Evolutionary conservation across 2,888 invertebrate genomes (phyloP), one percentile per base, ranked within the genome.

Genomic region (Caenorhabditis uteleia): DNA sequence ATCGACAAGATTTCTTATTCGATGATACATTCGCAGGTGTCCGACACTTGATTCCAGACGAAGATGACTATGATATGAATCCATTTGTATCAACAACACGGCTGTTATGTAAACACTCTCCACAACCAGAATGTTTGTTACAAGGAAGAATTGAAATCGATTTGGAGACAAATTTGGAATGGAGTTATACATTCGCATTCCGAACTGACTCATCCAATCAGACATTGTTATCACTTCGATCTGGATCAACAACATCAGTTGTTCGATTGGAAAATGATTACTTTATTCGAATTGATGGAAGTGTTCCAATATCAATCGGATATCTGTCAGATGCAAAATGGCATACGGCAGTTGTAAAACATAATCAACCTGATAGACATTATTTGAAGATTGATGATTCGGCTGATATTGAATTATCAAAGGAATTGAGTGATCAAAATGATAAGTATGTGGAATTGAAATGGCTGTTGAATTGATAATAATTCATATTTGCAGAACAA

Each of bases 261-360:
- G 47, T 70, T 20, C 50, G 53, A 14, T 27, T 70, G 23, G 70
- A 70, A 26, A 70, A 66, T 42, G 66, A 58, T 29, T 73, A 64
- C 45, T 70, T 70, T 43, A 44, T 73, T 12, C 53, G 72, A 6
- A 44, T 55, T 8, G 68, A 65, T 34, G 49, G 45, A 0, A 23
- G 29, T 25, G 36, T 36, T 29, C 42, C 67, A 14, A 48, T 67
- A 6, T 34, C 60, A 16, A 27, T 70, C 10, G 56, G 65, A 12
- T 60, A 61, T 29, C 51, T 73, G n/a, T 60, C 69, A 12, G 72
- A 73, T 42, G 58, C 67, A 20, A 50, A 46, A 33, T 73, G 72
- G 72, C 72, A 73, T 20, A 65, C 72, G 20, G 64, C 53, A 1
- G 33, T 39, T 27, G 56, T 64, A 16, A 57, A 53, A 10, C 51